Conservation (phyloP, 2,888 invertebrate species). For the Mongoloraphidia duomilia region DNA sequence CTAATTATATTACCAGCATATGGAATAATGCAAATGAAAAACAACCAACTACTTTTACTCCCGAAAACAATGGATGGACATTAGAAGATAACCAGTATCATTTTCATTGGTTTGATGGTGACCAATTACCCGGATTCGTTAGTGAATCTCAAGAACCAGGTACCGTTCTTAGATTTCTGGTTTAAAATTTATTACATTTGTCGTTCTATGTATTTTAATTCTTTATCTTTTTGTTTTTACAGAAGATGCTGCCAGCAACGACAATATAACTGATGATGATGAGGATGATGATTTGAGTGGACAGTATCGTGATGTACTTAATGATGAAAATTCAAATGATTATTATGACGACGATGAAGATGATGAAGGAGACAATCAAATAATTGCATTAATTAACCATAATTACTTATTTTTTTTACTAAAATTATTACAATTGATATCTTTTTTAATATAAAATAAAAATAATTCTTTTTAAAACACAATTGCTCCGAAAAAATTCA, state of each 20-base stretch:
- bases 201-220: not conserved
- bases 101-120: conserved; percentile 1
- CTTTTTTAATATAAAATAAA: not conserved
- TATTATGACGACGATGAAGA: not conserved
- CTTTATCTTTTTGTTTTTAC: not conserved
- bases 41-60: conserved; percentile 1
- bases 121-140: not conserved
- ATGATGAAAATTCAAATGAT: conserved; percentile 1
- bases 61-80: not conserved
- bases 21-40: conserved; percentile 8
- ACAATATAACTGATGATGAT: not conserved
- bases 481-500: not conserved
- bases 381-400: no score
- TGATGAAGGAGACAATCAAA: not conserved
- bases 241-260: not conserved
- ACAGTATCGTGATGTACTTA: not conserved
- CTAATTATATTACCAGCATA: conserved; percentile 4
- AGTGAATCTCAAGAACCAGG: not conserved
- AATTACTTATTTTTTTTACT: no score
- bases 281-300: not conserved
- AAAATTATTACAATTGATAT: no score
- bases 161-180: not conserved
- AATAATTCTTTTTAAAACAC: not conserved
- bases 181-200: not conserved
- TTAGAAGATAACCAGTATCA: not conserved